Evolutionary conservation across 1,140 invertebrate species (phyloP).

Genomic region (Drosophila mojavensis): DNA sequence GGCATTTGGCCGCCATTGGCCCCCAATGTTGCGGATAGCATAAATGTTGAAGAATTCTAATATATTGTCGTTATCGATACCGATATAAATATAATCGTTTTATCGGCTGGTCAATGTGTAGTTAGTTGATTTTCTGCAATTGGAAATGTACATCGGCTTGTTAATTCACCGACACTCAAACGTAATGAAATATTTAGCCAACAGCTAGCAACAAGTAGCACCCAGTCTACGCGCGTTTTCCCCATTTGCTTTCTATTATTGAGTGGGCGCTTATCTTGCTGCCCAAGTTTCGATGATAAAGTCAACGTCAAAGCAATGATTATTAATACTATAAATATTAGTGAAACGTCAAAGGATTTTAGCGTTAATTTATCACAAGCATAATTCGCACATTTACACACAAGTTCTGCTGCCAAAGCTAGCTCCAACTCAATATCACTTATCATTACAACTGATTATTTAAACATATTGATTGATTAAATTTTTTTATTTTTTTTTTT

Average conservation of each 20-base stretch:
- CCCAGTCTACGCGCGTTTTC: conserved; percentile 37
- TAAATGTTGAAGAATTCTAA: conserved; percentile 32
- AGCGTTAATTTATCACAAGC: conserved; percentile 62
- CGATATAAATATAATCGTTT: background rate
- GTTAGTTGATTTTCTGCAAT: conserved; percentile 60
- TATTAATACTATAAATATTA: conserved; percentile 81
- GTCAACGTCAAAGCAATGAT: conserved; percentile 54
- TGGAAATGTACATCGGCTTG: conserved; percentile 29
- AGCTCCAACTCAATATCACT: background rate
- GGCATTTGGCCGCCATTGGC: conserved; percentile 73
- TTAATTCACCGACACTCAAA: conserved; percentile 70
- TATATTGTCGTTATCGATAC: no score
- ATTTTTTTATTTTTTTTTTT: background rate
- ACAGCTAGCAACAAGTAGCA: conserved; percentile 48
- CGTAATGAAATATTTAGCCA: conserved; percentile 36
- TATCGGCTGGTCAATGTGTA: conserved; percentile 13
- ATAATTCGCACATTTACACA: conserved; percentile 29
- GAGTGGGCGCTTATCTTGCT: conserved; percentile 57
- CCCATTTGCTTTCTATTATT: conserved; percentile 43
- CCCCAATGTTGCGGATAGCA: conserved; percentile 75
- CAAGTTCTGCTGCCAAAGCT: background rate
- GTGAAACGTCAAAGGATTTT: conserved; percentile 75
- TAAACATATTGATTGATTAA: background rate
- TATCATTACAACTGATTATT: background rate
- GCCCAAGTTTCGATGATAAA: conserved; percentile 47